Conservation (phyloP, 1,140 invertebrate genomes). For the Drosophila seguyi region DNA sequence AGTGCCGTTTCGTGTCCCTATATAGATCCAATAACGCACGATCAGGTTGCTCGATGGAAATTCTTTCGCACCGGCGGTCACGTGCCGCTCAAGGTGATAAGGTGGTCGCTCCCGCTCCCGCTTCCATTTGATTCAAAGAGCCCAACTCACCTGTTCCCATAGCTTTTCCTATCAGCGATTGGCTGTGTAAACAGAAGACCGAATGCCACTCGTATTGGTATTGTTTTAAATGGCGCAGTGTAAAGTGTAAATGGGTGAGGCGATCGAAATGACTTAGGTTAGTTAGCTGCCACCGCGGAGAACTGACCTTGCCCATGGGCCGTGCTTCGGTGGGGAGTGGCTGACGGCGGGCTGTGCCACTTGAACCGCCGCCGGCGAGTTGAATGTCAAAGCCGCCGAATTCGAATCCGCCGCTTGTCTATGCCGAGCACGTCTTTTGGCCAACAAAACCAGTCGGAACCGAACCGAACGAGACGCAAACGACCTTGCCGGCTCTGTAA, state of each 20-base stretch:
- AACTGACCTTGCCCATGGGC: slow-evolving; percentile 51
- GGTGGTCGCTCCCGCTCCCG: slow-evolving; percentile 19
- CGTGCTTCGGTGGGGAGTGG: slow-evolving; percentile 7
- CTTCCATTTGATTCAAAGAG: not conserved
- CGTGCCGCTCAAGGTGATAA: slow-evolving; percentile 64
- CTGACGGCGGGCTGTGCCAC: slow-evolving; percentile 30
- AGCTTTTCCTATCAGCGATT: slow-evolving; percentile 41
- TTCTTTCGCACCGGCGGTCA: slow-evolving; percentile 37
- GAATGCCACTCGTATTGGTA: not conserved
- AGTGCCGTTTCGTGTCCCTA: not conserved
- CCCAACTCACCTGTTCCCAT: slow-evolving; percentile 8
- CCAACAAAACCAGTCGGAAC: slow-evolving; percentile 24
- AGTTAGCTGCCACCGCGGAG: slow-evolving; percentile 30
- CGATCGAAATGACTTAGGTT: slow-evolving; percentile 41
- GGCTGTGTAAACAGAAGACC: slow-evolving; percentile 40
- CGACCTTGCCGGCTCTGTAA: slow-evolving; percentile 49
- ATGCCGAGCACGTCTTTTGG: slow-evolving; percentile 51
- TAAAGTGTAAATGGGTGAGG: slow-evolving; percentile 57
- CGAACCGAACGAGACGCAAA: slow-evolving; percentile 17
- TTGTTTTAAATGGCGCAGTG: slow-evolving; percentile 50
- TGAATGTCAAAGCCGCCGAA: slow-evolving; percentile 59
- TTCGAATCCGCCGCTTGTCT: slow-evolving; percentile 38
- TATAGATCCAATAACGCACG: slow-evolving; percentile 27
- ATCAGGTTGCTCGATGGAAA: slow-evolving; percentile 48
- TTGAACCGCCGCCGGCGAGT: slow-evolving; percentile 56